Percentiles rank a stretch among this genome's conserved stretches.
Conservation (phyloP, 2,113 vertebrate species). For the Menura novaehollandiae region DNA sequence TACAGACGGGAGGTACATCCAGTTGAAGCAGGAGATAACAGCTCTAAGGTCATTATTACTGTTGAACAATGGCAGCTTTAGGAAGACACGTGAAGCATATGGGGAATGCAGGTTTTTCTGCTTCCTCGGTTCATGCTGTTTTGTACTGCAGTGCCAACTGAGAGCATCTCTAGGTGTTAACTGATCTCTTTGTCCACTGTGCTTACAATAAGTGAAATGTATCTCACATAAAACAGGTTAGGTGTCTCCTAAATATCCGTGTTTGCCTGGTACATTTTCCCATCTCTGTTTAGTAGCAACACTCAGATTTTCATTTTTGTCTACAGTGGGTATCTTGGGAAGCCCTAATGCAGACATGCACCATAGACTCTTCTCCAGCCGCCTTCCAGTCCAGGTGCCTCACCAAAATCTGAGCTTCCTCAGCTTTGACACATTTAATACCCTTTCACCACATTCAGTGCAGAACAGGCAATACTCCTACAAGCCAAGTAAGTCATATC, state of each 20-base stretch:
- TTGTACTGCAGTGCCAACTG: neutral
- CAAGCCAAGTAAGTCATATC: neutral
- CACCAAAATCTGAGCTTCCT: neutral
- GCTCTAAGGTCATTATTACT: neutral
- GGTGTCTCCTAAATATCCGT: neutral
- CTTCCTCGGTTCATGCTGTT: rapidly evolving
- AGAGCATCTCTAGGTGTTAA: neutral
- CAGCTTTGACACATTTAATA: neutral
- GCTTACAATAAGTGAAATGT: neutral
- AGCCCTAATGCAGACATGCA: neutral
- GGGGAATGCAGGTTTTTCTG: neutral
- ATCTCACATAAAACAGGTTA: neutral
- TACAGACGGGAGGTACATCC: neutral
- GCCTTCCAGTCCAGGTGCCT: neutral
- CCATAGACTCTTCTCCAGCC: neutral
- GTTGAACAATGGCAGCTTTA: neutral
- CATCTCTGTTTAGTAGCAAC: neutral
- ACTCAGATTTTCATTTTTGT: neutral
- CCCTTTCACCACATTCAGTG: neutral
- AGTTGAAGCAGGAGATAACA: neutral
- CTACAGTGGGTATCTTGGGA: neutral
- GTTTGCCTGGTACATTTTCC: neutral
- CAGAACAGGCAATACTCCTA: neutral
- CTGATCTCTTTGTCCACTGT: neutral
- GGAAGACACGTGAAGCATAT: neutral